A percentile compares a stretch with the other conserved stretches of the same genome.
Conservation (phyloP, 2,113 vertebrate genomes). For the Amphilophus citrinellus region DNA sequence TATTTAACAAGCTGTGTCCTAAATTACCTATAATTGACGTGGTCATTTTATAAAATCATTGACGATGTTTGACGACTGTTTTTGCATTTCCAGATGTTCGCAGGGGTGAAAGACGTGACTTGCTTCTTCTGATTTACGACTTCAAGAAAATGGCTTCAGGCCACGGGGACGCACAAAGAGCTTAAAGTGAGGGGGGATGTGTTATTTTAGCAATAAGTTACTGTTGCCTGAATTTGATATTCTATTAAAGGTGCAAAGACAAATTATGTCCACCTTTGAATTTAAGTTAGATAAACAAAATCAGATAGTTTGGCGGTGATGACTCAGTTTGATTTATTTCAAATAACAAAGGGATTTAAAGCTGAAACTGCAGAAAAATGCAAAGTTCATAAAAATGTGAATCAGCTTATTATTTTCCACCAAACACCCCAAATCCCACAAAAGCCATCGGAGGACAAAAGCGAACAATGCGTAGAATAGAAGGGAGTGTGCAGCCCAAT, state of each 20-base stretch:
- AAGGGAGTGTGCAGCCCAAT: not conserved
- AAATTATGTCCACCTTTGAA: not conserved
- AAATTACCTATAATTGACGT: constrained; percentile 76
- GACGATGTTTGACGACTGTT: constrained; percentile 65
- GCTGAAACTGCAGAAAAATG: not conserved
- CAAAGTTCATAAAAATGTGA: constrained; percentile 14
- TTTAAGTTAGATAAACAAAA: constrained; percentile 27
- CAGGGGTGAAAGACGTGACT: constrained; percentile 43
- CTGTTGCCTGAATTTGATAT: not conserved
- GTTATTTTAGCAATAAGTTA: constrained; percentile 15
- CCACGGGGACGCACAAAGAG: constrained; percentile 3
- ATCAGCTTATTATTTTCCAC: not conserved
- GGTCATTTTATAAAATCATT: constrained; percentile 77
- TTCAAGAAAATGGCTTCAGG: constrained; percentile 44
- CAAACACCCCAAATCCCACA: not conserved
- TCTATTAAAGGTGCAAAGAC: constrained; percentile 17
- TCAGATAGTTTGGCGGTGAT: constrained; percentile 2
- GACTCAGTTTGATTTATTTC: constrained; percentile 14
- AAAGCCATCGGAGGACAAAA: not conserved
- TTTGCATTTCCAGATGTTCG: constrained; percentile 73
- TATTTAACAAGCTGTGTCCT: constrained; percentile 81
- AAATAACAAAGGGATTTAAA: constrained; percentile 1
- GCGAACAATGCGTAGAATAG: not conserved
- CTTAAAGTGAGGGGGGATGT: not conserved
- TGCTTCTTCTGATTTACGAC: constrained; percentile 62